A percentile compares a stretch with the other conserved stretches of the same genome.
Evolutionary conservation across 2,888 invertebrate genomes (phyloP).

Genomic region (Mythimna impura): DNA sequence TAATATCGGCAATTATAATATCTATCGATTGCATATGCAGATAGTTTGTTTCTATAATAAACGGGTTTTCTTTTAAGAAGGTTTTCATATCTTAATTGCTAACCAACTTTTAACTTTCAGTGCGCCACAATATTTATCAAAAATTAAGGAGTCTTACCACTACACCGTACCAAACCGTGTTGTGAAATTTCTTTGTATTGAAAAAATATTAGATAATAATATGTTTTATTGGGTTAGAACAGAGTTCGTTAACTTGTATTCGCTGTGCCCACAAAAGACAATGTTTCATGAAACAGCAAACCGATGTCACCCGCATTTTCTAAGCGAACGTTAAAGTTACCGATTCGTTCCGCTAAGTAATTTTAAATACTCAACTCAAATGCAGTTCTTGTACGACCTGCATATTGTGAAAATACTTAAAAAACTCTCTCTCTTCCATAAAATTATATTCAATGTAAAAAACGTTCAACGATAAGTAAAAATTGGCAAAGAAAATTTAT

Average conservation of each 20-base stretch:
- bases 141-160: too few relatives aligned
- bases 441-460: slow-evolving; percentile 8
- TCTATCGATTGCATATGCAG: neutral
- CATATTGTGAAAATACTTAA: slow-evolving; percentile 12
- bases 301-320: slow-evolving; percentile 13
- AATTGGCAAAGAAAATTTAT: neutral
- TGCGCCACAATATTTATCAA: neutral
- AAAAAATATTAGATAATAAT: too few relatives aligned
- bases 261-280: slow-evolving; percentile 8
- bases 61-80: too few relatives aligned
- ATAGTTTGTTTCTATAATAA: neutral
- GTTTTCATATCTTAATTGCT: neutral
- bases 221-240: neutral
- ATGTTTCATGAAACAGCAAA: slow-evolving; percentile 12
- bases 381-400: slow-evolving; percentile 7
- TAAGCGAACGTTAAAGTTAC: slow-evolving; percentile 1
- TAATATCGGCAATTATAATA: neutral
- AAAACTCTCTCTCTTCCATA: slow-evolving; percentile 4
- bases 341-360: slow-evolving; percentile 23
- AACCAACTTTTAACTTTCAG: neutral
- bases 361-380: slow-evolving; percentile 28
- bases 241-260: neutral
- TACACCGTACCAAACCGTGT: too few relatives aligned
- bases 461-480: slow-evolving; percentile 18
- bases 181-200: too few relatives aligned